A percentile compares a stretch with the other conserved stretches of the same genome.
phyloP scores from a whole-genome alignment of 1,140 invertebrate genomes.

The Samia ricini region DNA sequence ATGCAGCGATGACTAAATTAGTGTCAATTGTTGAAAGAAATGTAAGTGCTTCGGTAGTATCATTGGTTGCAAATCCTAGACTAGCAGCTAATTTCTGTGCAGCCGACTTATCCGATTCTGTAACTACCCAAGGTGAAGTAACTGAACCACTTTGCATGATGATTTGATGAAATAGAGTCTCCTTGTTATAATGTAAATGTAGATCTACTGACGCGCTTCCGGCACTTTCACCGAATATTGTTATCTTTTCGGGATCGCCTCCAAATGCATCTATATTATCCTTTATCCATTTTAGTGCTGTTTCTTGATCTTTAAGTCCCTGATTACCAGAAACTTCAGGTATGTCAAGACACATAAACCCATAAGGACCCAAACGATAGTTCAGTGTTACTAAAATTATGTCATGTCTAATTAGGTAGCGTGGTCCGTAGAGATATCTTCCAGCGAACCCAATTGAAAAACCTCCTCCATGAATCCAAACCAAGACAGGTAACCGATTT shows the following conservation, averaged over 20 bases:
- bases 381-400: conserved; percentile 80
- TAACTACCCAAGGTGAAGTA: conserved; percentile 11
- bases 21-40: conserved; percentile 30
- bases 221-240: conserved; percentile 83
- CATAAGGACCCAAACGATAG: conserved; percentile 81
- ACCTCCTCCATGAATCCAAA: conserved; percentile 85
- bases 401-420: conserved; percentile 76
- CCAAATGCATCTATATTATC: conserved; percentile 84
- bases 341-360: conserved; percentile 83
- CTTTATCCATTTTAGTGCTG: conserved; percentile 82
- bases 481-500: conserved; percentile 79
- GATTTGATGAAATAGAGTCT: conserved; percentile 36
- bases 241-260: conserved; percentile 82
- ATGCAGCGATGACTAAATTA: conserved; percentile 30
- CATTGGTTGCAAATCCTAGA: conserved; percentile 33
- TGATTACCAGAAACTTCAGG: conserved; percentile 83
- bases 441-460: conserved; percentile 76
- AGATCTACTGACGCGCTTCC: conserved; percentile 72
- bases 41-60: conserved; percentile 28
- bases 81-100: conserved; percentile 31
- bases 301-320: conserved; percentile 83
- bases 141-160: conserved; percentile 40
- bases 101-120: conserved; percentile 16
- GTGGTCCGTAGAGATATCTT: conserved; percentile 63
- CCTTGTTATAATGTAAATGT: conserved; percentile 33